Conservation (phyloP, 2,113 vertebrate species). For the Caretta caretta region DNA sequence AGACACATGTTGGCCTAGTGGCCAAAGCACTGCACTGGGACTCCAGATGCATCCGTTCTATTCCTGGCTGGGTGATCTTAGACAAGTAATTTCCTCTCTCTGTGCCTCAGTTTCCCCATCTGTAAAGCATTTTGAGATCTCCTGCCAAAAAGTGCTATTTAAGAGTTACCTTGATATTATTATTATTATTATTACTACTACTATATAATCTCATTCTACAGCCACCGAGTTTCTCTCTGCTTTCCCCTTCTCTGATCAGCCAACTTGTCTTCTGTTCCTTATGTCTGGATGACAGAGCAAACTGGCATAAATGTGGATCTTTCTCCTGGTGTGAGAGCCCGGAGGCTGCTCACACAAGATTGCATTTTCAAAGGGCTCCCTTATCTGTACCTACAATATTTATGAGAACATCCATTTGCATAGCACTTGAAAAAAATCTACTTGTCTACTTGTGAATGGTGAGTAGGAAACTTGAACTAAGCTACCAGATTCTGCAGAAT, state of each 20-base stretch:
- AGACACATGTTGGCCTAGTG: background rate
- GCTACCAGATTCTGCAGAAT: background rate
- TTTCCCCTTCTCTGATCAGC: background rate
- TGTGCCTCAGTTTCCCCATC: background rate
- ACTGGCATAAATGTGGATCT: fast-evolving
- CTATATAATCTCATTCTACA: fast-evolving
- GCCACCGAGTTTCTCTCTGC: background rate
- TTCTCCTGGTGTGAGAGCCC: background rate
- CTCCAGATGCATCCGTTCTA: background rate
- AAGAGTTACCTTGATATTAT: background rate
- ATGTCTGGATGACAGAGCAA: background rate
- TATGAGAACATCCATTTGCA: background rate
- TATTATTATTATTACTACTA: background rate
- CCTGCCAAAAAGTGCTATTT: background rate
- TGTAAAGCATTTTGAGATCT: background rate
- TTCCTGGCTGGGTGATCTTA: background rate
- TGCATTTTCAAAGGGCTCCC: background rate
- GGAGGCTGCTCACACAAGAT: background rate
- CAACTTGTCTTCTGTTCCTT: background rate
- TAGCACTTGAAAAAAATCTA: background rate
- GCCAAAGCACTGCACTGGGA: background rate
- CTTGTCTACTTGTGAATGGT: background rate
- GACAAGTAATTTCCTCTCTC: conserved; percentile 4
- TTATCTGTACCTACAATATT: background rate
- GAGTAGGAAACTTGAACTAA: background rate